Evolutionary conservation across 2,113 vertebrate genomes (phyloP).

Genomic region (Cricetomys ansorgei): DNA sequence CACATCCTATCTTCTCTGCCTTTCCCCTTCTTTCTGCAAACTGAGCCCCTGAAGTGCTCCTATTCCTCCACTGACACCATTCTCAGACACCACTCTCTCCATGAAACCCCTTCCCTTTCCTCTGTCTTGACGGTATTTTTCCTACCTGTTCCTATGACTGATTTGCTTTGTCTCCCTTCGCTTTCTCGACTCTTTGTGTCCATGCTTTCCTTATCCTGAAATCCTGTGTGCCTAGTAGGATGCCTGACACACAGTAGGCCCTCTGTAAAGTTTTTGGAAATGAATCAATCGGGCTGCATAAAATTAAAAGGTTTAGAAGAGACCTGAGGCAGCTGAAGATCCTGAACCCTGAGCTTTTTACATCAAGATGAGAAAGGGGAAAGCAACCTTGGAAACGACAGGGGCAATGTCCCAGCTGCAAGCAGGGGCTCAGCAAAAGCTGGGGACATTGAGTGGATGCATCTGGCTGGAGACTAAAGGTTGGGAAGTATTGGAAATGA

Average conservation of each 20-base stretch:
- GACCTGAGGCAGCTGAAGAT: background rate
- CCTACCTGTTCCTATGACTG: background rate
- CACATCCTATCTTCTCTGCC: background rate
- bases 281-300: background rate
- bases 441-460: background rate
- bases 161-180: background rate
- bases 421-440: background rate
- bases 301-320: background rate
- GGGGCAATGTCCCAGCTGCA: background rate
- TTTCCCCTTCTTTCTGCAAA: background rate
- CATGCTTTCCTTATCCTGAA: background rate
- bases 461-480: background rate
- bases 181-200: background rate
- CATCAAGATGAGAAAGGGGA: background rate
- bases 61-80: background rate
- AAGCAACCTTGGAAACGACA: background rate
- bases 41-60: background rate
- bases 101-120: background rate
- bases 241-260: background rate
- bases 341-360: background rate
- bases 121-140: background rate
- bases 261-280: slow-evolving; percentile 7
- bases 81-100: background rate
- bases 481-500: background rate
- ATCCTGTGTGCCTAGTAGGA: background rate